Conservation (phyloP, 2,797 vertebrate genomes). For the Limnodromus scolopaceus region DNA sequence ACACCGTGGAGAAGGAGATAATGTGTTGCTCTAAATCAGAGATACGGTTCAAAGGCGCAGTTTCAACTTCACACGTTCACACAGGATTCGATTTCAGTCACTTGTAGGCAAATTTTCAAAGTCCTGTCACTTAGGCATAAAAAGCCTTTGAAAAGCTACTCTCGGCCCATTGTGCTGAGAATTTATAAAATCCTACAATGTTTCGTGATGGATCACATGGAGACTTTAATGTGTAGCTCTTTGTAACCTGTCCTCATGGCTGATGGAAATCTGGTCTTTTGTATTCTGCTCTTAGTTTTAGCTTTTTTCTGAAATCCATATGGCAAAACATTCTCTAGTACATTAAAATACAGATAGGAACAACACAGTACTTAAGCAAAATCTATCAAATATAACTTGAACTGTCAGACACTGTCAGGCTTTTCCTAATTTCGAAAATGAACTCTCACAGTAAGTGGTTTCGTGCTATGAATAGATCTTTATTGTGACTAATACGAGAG, state of each 20-base stretch:
- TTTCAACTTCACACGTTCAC: constrained; percentile 1
- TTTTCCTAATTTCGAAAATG: constrained; percentile 40
- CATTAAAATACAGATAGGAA: not conserved
- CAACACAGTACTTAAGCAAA: not conserved
- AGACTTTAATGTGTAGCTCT: constrained; percentile 40
- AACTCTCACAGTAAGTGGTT: constrained; percentile 29
- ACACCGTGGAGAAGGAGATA: not conserved
- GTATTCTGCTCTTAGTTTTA: not conserved
- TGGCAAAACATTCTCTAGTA: not conserved
- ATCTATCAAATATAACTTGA: not conserved
- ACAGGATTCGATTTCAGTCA: not conserved
- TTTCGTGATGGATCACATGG: constrained; percentile 5
- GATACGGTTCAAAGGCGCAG: not conserved
- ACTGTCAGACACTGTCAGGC: constrained; percentile 31
- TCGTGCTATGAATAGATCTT: constrained; percentile 23
- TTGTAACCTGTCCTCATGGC: constrained; percentile 14
- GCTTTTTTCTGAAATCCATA: not conserved
- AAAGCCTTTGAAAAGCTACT: constrained; percentile 35
- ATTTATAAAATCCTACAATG: not conserved
- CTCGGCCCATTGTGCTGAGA: constrained; percentile 9
- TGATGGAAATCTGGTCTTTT: not conserved
- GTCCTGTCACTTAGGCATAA: not conserved
- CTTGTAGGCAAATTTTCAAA: constrained; percentile 55
- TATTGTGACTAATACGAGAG: not conserved
- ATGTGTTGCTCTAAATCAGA: not conserved